These are phyloP conservation scores for Phylloscopus trochilus DNA, from an alignment of 2,113 vertebrate genomes.

Conservation along the genomic window DNA sequence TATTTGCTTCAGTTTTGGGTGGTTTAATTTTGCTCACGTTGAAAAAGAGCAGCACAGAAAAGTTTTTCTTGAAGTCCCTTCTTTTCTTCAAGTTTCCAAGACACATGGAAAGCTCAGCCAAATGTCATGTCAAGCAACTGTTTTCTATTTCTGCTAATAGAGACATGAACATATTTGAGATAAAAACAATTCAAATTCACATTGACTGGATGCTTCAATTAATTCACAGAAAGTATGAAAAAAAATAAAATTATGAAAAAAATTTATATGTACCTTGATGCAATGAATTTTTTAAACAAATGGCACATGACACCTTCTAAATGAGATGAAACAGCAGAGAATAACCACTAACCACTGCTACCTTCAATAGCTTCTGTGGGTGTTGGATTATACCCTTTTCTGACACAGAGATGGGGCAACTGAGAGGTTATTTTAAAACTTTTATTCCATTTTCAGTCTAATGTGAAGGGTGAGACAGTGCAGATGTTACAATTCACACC, in stretches of 20 bases:
- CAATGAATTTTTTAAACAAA: background rate
- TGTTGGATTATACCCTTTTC: too few species aligned
- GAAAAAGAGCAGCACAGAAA: background rate
- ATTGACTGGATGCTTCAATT: background rate
- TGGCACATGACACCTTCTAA: background rate
- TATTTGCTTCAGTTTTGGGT: background rate
- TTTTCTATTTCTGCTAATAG: background rate
- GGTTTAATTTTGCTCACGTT: background rate
- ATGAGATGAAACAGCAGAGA: background rate
- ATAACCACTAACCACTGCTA: background rate
- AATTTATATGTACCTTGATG: background rate
- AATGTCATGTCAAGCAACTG: background rate
- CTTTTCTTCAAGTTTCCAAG: background rate
- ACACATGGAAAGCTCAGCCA: background rate
- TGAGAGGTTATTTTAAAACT: too few species aligned
- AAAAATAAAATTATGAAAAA: background rate
- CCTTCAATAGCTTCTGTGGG: background rate
- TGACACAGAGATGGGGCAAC: too few species aligned
- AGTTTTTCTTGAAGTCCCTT: background rate
- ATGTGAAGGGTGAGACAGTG: too few species aligned
- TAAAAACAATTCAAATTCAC: background rate
- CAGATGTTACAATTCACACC: too few species aligned
- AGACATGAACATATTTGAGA: background rate
- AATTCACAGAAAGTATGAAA: background rate
- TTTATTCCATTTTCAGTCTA: too few species aligned